Base-by-base conservation (phyloP, 2,113 vertebrate genomes). In the Theropithecus gelada region DNA sequence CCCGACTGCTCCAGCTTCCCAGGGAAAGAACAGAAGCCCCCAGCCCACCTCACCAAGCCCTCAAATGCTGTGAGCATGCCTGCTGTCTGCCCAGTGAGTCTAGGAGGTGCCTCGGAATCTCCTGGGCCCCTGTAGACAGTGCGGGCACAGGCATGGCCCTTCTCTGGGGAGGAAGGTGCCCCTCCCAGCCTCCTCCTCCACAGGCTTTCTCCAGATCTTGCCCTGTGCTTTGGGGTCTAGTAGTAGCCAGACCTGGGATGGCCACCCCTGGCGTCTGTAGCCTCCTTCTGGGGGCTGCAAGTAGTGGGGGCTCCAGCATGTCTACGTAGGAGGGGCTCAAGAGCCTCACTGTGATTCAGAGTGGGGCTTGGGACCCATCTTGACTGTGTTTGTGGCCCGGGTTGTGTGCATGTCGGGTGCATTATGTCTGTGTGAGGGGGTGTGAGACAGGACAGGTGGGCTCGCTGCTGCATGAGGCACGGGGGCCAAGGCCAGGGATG, bases 1-100 rank as follows among this genome's bases (percentile, higher is more conserved):
- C 11, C 2, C 11, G 6, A 11, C 17, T 0, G 38, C 52, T 88
- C 17, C 25, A 0, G 2, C 43, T 50, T 57, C 38, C 38, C 5
- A 11, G 27, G 50, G 27, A 68, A 6, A 88, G 6, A 18, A 18
- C 55, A 45, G 70, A 72, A 68, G 66, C 59, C 25, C n/a, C 68
- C 5, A 64, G 6, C 16, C 6, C 6, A 5, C 66, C n/a, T 10
- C 66, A 68, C 7, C 6, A 0, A 17, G 45, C 32, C 84, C 68
- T 16, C 13, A 30, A 50, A 40, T 3, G 8, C 20, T 55, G 23
- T 20, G 32, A 48, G 13, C 38, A 66, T 0, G 3, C 16, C 27
- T 8, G 5, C 45, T 66, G 57, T 79, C 88, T 66, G 73, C 9
- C 14, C 22, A 11, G 0, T 22, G n/a, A 35, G 23, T 22, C 35